These are phyloP conservation scores for Aldabrachelys gigantea DNA, from an alignment of 2,113 vertebrate species.

Conservation along the genomic window DNA sequence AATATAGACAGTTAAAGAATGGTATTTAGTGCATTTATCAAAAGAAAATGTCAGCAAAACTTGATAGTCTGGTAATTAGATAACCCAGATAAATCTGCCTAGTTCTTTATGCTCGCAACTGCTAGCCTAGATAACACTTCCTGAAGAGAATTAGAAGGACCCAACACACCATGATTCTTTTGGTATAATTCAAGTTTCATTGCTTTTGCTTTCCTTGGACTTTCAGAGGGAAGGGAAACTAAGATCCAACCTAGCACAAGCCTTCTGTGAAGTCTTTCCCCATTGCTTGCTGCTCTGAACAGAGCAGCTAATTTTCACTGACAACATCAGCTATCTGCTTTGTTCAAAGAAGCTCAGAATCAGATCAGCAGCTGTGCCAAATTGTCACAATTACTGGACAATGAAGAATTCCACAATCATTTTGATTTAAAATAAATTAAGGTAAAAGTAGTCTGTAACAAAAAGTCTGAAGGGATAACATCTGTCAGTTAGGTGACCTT, in stretches of 20 bases:
- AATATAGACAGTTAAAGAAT: conserved; percentile 66
- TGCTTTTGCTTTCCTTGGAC: conserved; percentile 34
- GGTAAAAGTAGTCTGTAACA: conserved; percentile 49
- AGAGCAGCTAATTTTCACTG: fast-evolving
- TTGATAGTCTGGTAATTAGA: conserved; percentile 74
- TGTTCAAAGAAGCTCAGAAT: neutral
- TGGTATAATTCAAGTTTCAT: neutral
- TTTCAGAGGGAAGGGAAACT: neutral
- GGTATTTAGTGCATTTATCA: conserved; percentile 66
- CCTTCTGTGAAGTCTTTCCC: fast-evolving
- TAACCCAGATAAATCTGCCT: conserved; percentile 67
- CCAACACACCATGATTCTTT: conserved; percentile 23
- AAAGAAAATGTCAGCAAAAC: conserved; percentile 78
- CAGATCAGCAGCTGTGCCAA: conserved; percentile 38
- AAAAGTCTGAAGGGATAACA: neutral
- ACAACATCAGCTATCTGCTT: neutral
- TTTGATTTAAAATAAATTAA: conserved; percentile 52
- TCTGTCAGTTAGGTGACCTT: conserved; percentile 59
- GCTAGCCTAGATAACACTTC: conserved; percentile 70
- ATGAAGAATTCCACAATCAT: conserved; percentile 3
- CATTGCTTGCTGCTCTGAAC: neutral
- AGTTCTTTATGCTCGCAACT: conserved; percentile 67
- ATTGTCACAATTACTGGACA: conserved; percentile 8
- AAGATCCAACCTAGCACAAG: neutral
- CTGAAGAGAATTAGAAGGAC: conserved; percentile 67